Conservation (phyloP, 2,797 vertebrate species). For the Pangasius krempfi region DNA sequence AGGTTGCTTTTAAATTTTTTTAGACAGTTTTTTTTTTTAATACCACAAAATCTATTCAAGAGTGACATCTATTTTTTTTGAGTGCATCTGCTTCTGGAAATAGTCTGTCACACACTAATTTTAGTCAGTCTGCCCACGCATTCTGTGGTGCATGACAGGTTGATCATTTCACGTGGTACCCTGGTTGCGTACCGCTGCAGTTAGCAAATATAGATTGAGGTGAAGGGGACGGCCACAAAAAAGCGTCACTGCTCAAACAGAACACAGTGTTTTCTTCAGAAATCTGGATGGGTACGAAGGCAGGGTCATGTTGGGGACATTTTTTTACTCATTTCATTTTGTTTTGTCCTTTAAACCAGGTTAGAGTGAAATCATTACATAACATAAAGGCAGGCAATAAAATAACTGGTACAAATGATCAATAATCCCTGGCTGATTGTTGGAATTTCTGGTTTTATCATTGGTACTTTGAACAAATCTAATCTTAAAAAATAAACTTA, state of each 20-base stretch:
- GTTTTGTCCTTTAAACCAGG: background rate
- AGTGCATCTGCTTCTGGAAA: conserved; percentile 62
- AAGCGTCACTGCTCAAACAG: conserved; percentile 12
- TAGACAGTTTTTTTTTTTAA: background rate
- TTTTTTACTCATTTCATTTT: background rate
- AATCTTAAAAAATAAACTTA: background rate
- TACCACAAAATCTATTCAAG: conserved; percentile 36
- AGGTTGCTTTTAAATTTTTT: background rate
- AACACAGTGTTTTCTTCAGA: background rate
- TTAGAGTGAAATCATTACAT: background rate
- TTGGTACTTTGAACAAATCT: background rate
- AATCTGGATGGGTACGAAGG: background rate
- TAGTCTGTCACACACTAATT: conserved; percentile 68
- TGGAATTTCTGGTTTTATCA: background rate
- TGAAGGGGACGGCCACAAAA: conserved; percentile 64
- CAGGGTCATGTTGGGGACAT: background rate
- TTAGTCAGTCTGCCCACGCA: conserved; percentile 66
- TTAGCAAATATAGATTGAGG: conserved; percentile 65
- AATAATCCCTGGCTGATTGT: background rate
- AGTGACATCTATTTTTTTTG: conserved; percentile 27
- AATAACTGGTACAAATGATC: background rate
- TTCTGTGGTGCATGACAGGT: conserved; percentile 67
- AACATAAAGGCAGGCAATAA: background rate
- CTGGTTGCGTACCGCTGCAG: conserved; percentile 63
- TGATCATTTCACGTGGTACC: conserved; percentile 71